Evolutionary conservation across 2,888 invertebrate species (phyloP).

Genomic region (Eilema griseolum): DNA sequence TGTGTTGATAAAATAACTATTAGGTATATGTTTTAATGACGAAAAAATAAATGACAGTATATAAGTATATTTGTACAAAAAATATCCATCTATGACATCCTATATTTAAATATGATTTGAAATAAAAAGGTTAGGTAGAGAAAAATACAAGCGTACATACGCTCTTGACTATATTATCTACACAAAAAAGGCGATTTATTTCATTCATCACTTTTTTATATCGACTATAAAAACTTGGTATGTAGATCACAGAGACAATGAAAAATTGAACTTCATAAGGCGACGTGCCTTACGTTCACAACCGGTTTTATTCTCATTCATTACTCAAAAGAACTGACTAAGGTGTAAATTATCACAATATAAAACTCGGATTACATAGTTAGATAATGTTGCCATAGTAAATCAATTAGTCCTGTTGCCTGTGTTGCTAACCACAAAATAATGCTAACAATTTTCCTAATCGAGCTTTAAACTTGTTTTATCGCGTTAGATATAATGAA

Average conservation of each 20-base stretch:
- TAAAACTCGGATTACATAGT: slow-evolving; percentile 35
- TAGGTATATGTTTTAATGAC: background rate
- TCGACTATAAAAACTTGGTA: background rate
- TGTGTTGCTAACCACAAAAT: slow-evolving; percentile 49
- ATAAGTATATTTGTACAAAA: background rate
- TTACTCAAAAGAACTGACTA: slow-evolving; percentile 8
- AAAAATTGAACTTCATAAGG: background rate
- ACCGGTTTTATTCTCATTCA: background rate
- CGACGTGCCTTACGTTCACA: background rate
- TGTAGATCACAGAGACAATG: background rate
- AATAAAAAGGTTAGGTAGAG: background rate
- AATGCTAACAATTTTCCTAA: slow-evolving; percentile 62
- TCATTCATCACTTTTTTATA: slow-evolving; percentile 5
- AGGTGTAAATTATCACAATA: slow-evolving; percentile 28
- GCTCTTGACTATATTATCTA: slow-evolving; percentile 1
- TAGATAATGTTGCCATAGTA: slow-evolving; percentile 45
- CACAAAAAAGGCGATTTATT: background rate
- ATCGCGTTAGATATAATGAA: slow-evolving; percentile 80
- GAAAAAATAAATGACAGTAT: background rate
- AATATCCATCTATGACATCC: background rate
- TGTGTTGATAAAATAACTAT: background rate
- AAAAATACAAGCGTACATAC: background rate
- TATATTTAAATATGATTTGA: background rate
- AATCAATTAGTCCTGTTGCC: slow-evolving; percentile 53
- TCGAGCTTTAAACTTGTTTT: slow-evolving; percentile 66